phyloP scores from a whole-genome alignment of 2,113 vertebrate genomes.

The Melanocharis versteri region DNA sequence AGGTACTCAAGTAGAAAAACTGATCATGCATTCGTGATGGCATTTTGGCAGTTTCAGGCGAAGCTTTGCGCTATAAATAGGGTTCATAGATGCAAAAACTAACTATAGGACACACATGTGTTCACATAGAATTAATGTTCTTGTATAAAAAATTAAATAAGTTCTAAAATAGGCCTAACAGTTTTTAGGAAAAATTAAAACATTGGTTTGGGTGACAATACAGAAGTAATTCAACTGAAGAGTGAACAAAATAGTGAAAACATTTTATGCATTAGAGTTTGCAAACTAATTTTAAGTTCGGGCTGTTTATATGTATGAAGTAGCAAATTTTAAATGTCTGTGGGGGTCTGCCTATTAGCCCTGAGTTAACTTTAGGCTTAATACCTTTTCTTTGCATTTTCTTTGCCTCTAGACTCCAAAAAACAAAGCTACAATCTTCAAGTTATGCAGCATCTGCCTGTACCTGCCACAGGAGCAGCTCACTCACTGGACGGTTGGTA shows the following conservation, averaged over 20 bases:
- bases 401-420: conserved; percentile 87
- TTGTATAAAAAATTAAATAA: not conserved
- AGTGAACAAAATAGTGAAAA: not conserved
- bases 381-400: not conserved
- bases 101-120: not conserved
- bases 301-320: not conserved
- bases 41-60: not conserved
- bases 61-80: not conserved
- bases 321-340: not conserved
- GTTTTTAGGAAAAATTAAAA: not conserved
- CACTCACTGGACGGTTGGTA: conserved; percentile 97
- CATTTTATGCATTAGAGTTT: not conserved
- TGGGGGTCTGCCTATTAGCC: not conserved
- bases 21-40: not conserved
- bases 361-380: not conserved
- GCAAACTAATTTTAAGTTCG: not conserved
- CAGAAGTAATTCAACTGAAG: not conserved
- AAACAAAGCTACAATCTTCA: conserved; percentile 99
- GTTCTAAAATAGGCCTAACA: not conserved
- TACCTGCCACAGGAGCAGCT: conserved; percentile 99
- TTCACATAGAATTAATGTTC: not conserved
- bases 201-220: not conserved
- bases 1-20: not conserved
- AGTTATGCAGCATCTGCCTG: conserved; percentile 99
- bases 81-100: not conserved